Conservation (phyloP, 2,888 invertebrate genomes). For the Chrysina gloriosa region DNA sequence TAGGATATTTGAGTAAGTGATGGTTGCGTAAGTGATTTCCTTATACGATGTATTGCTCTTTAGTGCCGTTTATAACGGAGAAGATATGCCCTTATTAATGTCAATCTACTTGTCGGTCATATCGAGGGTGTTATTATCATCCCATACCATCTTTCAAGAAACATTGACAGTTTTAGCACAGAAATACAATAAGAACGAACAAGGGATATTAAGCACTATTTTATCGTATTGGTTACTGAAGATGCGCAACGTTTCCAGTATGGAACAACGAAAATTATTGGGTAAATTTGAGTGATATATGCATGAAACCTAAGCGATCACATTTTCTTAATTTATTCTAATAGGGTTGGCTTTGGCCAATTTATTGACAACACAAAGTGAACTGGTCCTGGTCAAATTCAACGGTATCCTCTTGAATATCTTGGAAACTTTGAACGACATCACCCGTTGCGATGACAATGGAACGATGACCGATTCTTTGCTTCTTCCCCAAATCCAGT, state of each 20-base stretch:
- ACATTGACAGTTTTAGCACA: constrained; percentile 67
- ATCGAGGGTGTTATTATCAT: constrained; percentile 80
- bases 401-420: constrained; percentile 79
- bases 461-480: constrained; percentile 65
- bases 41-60: too few species aligned
- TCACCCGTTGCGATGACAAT: constrained; percentile 77
- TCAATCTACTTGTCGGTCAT: constrained; percentile 83
- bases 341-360: constrained; percentile 71
- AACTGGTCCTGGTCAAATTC: constrained; percentile 77
- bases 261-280: constrained; percentile 85
- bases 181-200: constrained; percentile 67
- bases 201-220: constrained; percentile 76
- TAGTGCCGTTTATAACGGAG: constrained; percentile 75
- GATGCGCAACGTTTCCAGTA: constrained; percentile 81
- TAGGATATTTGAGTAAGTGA: constrained; percentile 70
- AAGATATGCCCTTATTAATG: constrained; percentile 80
- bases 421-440: constrained; percentile 82
- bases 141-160: constrained; percentile 75
- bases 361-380: constrained; percentile 76
- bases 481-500: constrained; percentile 57
- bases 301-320: too few species aligned
- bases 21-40: too few species aligned
- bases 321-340: constrained; percentile 2
- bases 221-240: constrained; percentile 83
- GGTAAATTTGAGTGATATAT: constrained; percentile 65